phyloP scores from a whole-genome alignment of 2,113 vertebrate species.

The Rafetus swinhoei region DNA sequence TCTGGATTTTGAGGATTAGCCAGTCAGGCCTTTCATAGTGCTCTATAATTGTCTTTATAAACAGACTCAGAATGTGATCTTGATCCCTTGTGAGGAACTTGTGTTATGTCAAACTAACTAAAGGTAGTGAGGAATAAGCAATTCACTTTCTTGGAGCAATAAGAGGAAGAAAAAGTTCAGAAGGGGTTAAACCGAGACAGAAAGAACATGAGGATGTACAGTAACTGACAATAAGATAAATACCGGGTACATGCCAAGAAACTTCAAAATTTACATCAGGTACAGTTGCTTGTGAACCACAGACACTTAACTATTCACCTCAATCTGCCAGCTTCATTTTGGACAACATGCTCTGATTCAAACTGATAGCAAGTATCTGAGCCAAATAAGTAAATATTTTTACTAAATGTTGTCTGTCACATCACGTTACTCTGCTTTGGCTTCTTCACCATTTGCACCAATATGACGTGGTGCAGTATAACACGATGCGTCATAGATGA shows the following conservation, averaged over 20 bases:
- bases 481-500: constrained; percentile 17
- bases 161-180: neutral
- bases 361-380: constrained; percentile 53
- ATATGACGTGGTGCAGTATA: neutral
- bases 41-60: neutral
- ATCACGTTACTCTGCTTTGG: constrained; percentile 32
- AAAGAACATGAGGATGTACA: neutral
- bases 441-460: neutral
- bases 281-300: neutral
- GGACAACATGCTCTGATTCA: constrained; percentile 19
- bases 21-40: neutral
- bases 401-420: constrained; percentile 70
- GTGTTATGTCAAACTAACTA: constrained; percentile 24
- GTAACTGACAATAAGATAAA: neutral
- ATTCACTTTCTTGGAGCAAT: neutral
- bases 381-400: constrained; percentile 53
- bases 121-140: neutral
- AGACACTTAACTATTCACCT: neutral
- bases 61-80: neutral
- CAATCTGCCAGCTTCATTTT: constrained; percentile 38
- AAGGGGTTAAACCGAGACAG: neutral
- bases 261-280: neutral
- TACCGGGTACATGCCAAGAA: neutral
- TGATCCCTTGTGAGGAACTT: neutral
- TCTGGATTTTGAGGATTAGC: neutral